Conservation (phyloP, 2,113 vertebrate species). For the Tragelaphus strepsiceros region DNA sequence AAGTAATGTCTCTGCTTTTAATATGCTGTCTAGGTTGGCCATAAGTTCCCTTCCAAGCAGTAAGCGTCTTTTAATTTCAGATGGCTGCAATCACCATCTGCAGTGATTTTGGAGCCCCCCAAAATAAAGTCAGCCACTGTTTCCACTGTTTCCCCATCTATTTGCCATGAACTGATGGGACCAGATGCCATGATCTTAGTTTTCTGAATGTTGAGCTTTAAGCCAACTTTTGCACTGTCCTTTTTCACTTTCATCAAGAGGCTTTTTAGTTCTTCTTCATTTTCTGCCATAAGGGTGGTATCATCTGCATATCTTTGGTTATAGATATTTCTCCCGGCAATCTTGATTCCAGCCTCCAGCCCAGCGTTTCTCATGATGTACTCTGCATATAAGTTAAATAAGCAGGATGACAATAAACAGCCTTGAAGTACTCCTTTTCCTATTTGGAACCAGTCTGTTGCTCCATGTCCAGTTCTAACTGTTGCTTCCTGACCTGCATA, state of each 20-base stretch:
- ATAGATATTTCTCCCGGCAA: not conserved
- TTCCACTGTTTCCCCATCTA: not conserved
- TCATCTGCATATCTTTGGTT: not conserved
- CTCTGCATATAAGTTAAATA: accelerated
- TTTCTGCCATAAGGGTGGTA: not conserved
- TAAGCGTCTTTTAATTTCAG: not conserved
- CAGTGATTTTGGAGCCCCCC: not conserved
- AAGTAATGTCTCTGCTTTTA: not conserved
- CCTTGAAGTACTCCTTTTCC: not conserved
- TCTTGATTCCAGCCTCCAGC: not conserved
- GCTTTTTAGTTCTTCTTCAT: not conserved
- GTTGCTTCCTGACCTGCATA: not conserved
- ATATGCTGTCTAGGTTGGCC: not conserved
- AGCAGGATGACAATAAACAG: not conserved
- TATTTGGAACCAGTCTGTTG: not conserved
- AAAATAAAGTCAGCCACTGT: not conserved
- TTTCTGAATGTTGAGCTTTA: not conserved
- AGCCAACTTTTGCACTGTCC: not conserved
- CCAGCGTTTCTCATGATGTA: not conserved
- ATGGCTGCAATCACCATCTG: not conserved
- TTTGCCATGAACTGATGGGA: not conserved
- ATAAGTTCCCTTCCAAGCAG: not conserved
- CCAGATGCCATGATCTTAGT: not conserved
- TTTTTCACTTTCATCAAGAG: not conserved
- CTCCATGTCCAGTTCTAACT: not conserved